Evolutionary conservation across 1,140 invertebrate species (phyloP).

Genomic region (Lepeophtheirus salmonis): DNA sequence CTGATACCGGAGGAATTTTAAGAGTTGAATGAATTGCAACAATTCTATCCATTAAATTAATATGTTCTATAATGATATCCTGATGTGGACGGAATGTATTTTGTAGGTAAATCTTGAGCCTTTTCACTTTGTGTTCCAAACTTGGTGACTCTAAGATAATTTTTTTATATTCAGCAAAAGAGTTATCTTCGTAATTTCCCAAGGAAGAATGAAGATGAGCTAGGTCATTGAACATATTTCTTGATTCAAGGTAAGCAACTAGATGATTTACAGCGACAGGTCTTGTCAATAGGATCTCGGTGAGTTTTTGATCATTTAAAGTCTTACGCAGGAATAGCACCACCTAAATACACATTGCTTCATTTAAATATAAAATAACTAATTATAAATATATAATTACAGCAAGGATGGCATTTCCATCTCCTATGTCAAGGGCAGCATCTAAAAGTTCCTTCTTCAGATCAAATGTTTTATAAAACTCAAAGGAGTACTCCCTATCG

Average conservation of each 20-base stretch:
- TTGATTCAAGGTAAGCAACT: background rate
- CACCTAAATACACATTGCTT: background rate
- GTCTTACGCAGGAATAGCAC: background rate
- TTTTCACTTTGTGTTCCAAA: background rate
- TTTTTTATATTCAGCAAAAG: slow-evolving; percentile 1
- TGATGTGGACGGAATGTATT: background rate
- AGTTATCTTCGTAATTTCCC: slow-evolving; percentile 11
- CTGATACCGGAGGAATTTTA: no score
- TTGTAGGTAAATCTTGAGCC: background rate
- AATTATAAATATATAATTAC: background rate
- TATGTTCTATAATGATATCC: slow-evolving; percentile 6
- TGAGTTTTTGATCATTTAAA: background rate
- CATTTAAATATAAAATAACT: background rate
- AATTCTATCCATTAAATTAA: slow-evolving; percentile 5
- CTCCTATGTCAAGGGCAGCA: background rate
- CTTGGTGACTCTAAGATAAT: background rate
- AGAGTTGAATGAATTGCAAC: background rate
- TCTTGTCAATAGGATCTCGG: background rate
- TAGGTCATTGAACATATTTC: background rate
- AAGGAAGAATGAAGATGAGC: background rate
- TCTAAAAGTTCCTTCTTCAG: slow-evolving; percentile 3
- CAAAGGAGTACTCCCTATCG: background rate
- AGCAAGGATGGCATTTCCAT: slow-evolving; percentile 2
- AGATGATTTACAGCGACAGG: background rate
- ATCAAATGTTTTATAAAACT: slow-evolving; percentile 5